Evolutionary conservation across 2,888 invertebrate genomes (phyloP), one percentile per base, ranked within the genome.

Genomic region (Penaeus monodon): DNA sequence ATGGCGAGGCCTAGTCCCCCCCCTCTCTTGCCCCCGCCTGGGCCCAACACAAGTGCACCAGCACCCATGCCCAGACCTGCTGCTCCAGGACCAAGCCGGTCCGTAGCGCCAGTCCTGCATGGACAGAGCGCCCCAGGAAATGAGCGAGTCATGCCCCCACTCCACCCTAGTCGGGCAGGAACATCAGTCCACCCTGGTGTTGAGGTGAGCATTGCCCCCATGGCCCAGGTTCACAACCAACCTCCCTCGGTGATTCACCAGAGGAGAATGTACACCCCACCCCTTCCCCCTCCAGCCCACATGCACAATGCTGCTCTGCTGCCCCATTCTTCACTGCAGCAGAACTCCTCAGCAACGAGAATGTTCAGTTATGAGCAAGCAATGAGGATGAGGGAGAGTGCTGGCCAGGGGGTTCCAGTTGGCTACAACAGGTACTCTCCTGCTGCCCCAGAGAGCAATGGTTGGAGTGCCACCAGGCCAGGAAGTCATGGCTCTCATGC

Each of bases 351-450:
- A 14, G 70, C 29, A 33, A 22, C 82, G 38, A 79, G 63, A n/a
- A 63, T 79, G 38, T 20, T 83, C 10, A 74, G 33, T 22, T 33
- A 73, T 64, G 85, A 85, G 24, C 79, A 80, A 14, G 63, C 44
- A 44, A 80, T 79, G 20, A 78, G 63, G 27, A n/a, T 85, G 57
- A 70, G 38, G 64, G 79, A 68, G 33, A 44, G 73, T 14, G n/a
- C 80, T 3, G 49, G n/a, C 29, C 79, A 85, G 22, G 65, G 85
- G 27, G 76, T 76, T 8, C 73, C 81, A 17, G 22, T 49, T 2
- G 78, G 63, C 12, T 81, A 86, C 68, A 86, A 66, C 49, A 63
- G 70, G n/a, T 81, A 76, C 27, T n/a, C 74, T n/a, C 49, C 77
- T 27, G 20, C 73, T 22, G n/a, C 85, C n/a, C 49, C 17, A 17